Base-by-base conservation (phyloP, 2,888 invertebrate genomes). In the Endomychus coccineus region DNA sequence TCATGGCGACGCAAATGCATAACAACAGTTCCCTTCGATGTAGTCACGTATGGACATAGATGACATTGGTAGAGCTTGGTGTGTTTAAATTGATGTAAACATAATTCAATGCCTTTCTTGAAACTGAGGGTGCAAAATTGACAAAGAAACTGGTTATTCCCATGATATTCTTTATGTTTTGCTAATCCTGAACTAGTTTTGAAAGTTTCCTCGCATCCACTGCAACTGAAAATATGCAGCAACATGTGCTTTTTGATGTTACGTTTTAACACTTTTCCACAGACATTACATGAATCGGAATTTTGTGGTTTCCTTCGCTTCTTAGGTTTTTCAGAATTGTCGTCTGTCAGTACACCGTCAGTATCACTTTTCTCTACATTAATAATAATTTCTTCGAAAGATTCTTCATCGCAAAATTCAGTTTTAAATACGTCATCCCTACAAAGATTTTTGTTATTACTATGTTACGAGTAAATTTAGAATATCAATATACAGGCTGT, bases 1-100 rank as follows among this genome's bases (percentile, higher is more conserved):
- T 53, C 51, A 37, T 56, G 56, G 7, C 52, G 36, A 29, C 45
- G 47, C 13, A 55, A 46, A 33, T 56, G 56, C 0, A 44, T 36
- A 6, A 43, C 44, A 3, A 54, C 44, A 3, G 52, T 47, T 4
- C 41, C 40, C 33, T 48, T 49, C 16, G 40, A 43, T 2, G 44
- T 39, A 1, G 52, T 50, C 4, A 19, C 29, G 27, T 51, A 54
- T 2, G 45, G 43, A 39, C 56, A 56, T 6, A 49, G 30, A 6
- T 49, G 45, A 36, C 56, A 56, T 14, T 40, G 23, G 24, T 50
- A 56, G 2, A 25, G 27, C 2, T 48, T 42, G 13, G 40, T 37
- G 29, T 55, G 55, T 5, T 44, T 34, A 21, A 43, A 44, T 21
- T 40, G 43, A 31, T 56, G 56, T 7, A 51, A 12, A 17, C 50